Evolutionary conservation across 2,888 invertebrate species (phyloP), one percentile per base, ranked within the genome.

Genomic region (Phrixothrix hirtus): DNA sequence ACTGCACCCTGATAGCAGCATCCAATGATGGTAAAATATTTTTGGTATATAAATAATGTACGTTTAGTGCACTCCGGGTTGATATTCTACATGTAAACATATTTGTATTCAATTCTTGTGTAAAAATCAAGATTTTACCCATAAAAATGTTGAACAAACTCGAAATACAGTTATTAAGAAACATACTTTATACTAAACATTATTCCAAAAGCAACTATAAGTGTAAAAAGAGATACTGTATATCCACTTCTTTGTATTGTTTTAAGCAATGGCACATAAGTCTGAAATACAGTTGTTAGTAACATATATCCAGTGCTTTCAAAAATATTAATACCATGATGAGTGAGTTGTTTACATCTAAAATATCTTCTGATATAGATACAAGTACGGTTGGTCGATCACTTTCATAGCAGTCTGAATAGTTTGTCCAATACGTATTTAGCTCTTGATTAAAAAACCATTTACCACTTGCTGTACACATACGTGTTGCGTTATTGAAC

Each of bases 161-260:
- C n/a, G n/a, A n/a, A n/a, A n/a, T n/a, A n/a, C n/a, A n/a, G n/a
- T n/a, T n/a, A n/a, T n/a, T n/a, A n/a, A n/a, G n/a, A n/a, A n/a
- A n/a, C 80, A 79, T 75, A 83, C 83, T 80, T 83, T 58, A 83
- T 79, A 25, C 76, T 75, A 26, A 81, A 76, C 65, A 83, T 76
- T 51, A 83, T 81, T 47, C 74, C 68, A 60, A 83, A 79, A 4
- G 83, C 83, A 17, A 82, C 75, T 34, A 82, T 63, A 26, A 83
- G 72, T 1, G 82, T 79, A 27, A 75, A 70, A 21, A 83, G 69
- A 0, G 83, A 83, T 5, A 82, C 75, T 0, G 78, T 74, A 62
- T 83, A 83, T 11, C 83, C 83, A 10, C 79, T 75, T 61, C 77
- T 77, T 7, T 81, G 79, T 47, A 83, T 78, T 9, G 69, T 70